A percentile compares a stretch with the other conserved stretches of the same genome.
These are phyloP conservation scores for Tauraco hartlaubi DNA, from an alignment of 2,797 vertebrate species.

Conservation along the genomic window DNA sequence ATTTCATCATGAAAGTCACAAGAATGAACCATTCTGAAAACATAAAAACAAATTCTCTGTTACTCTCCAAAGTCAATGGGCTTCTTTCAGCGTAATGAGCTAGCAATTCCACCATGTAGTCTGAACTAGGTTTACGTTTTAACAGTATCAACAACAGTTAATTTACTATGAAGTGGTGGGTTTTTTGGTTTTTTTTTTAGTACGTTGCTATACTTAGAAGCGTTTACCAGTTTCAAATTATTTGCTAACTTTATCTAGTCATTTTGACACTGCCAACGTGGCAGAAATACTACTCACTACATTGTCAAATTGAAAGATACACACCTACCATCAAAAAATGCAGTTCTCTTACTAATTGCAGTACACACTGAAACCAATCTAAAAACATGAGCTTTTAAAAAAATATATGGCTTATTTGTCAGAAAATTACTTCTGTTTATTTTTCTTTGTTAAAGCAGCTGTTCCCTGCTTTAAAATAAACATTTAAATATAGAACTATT, in stretches of 20 bases:
- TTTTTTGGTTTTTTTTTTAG: background rate
- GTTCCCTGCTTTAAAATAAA: background rate
- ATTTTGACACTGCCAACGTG: background rate
- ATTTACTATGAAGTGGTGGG: background rate
- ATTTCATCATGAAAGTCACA: background rate
- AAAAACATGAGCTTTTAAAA: background rate
- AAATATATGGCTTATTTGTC: background rate
- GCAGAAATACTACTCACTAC: background rate
- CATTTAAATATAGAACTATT: background rate
- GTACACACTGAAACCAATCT: fast-evolving
- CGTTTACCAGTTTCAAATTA: background rate
- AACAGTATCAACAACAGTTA: background rate
- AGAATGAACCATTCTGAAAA: background rate
- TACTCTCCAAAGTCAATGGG: background rate
- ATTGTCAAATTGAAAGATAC: background rate
- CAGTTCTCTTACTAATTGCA: background rate
- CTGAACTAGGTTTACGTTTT: background rate
- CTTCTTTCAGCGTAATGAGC: background rate
- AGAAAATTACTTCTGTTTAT: background rate
- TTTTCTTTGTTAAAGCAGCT: background rate
- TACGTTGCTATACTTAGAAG: background rate
- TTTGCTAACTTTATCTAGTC: background rate
- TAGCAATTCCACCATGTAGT: background rate
- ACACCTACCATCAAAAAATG: background rate
- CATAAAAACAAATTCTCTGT: background rate